A percentile compares a stretch with the other conserved stretches of the same genome.
Evolutionary conservation across 2,113 vertebrate species (phyloP).

Genomic region (Cranoglanis bouderius): DNA sequence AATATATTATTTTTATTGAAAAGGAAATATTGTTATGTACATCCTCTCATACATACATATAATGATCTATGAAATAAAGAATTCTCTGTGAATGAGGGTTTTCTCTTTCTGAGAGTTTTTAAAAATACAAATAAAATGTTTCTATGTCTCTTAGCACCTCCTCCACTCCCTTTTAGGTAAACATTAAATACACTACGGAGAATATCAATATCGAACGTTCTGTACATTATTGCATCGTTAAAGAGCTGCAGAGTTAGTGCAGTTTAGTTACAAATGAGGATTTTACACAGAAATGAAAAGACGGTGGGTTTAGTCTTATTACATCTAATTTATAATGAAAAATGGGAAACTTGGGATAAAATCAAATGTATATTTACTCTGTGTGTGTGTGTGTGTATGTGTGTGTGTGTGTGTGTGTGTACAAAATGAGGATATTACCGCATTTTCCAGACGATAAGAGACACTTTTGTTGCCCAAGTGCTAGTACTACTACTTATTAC

Average conservation of each 20-base stretch:
- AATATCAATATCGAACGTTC: slow-evolving; percentile 81
- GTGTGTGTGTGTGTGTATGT: background rate
- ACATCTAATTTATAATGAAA: background rate
- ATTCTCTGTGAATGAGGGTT: slow-evolving; percentile 61
- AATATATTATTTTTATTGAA: slow-evolving; percentile 80
- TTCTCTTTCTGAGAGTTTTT: slow-evolving; percentile 65
- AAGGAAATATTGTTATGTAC: slow-evolving; percentile 87
- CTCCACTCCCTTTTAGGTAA: slow-evolving; percentile 69
- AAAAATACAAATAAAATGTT: slow-evolving; percentile 66
- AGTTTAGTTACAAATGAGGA: slow-evolving; percentile 77
- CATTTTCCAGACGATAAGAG: background rate
- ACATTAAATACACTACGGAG: slow-evolving; percentile 75
- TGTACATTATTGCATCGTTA: slow-evolving; percentile 95
- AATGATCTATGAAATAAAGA: slow-evolving; percentile 74
- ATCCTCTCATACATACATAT: slow-evolving; percentile 73
- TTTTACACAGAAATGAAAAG: slow-evolving; percentile 65
- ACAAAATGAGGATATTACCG: background rate
- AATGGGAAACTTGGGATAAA: background rate
- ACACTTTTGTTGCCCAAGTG: background rate
- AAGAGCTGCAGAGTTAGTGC: slow-evolving; percentile 77
- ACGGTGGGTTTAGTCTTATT: slow-evolving; percentile 9
- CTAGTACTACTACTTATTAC: background rate
- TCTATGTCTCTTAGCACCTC: slow-evolving; percentile 66
- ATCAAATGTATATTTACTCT: background rate
- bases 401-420: background rate